Percentiles rank a stretch among this genome's conserved stretches.
These are phyloP conservation scores for Remorina albescens DNA, from an alignment of 2,797 vertebrate species.

Conservation along the genomic window DNA sequence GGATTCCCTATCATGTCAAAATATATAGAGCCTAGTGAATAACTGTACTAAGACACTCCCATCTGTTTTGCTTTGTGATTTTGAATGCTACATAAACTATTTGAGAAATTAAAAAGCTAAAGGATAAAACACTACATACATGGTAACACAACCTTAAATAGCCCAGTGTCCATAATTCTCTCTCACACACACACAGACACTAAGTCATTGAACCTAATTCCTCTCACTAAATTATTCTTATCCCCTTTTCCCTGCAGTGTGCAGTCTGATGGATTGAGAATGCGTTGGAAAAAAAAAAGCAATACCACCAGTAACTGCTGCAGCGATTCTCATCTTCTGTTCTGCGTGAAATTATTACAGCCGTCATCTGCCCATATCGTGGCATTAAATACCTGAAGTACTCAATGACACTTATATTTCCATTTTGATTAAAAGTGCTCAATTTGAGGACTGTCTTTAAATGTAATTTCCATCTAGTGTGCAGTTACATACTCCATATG, in stretches of 20 bases:
- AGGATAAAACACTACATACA: not conserved
- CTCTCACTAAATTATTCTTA: not conserved
- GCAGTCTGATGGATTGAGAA: constrained; percentile 1
- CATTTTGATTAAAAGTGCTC: constrained; percentile 25
- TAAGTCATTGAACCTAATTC: not conserved
- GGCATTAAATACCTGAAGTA: constrained; percentile 4
- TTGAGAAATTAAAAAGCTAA: not conserved
- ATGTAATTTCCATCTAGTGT: constrained; percentile 2
- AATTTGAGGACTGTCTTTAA: constrained; percentile 16
- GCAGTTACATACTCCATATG: no score
- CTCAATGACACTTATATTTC: constrained; percentile 27
- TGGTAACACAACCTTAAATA: not conserved
- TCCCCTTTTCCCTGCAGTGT: not conserved
- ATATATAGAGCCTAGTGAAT: not conserved
- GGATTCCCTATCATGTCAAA: constrained; percentile 19
- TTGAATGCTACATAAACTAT: constrained; percentile 10
- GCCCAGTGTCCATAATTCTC: not conserved
- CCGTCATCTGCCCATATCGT: constrained; percentile 7
- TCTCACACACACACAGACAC: not conserved
- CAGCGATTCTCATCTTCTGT: constrained; percentile 15
- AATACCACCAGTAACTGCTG: constrained; percentile 2
- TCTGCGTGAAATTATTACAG: constrained; percentile 12
- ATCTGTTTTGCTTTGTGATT: not conserved
- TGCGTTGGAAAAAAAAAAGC: constrained; percentile 1
- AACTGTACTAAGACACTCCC: not conserved